These are phyloP conservation scores for Pyrgus malvae DNA, from an alignment of 2,888 invertebrate species.

Conservation along the genomic window DNA sequence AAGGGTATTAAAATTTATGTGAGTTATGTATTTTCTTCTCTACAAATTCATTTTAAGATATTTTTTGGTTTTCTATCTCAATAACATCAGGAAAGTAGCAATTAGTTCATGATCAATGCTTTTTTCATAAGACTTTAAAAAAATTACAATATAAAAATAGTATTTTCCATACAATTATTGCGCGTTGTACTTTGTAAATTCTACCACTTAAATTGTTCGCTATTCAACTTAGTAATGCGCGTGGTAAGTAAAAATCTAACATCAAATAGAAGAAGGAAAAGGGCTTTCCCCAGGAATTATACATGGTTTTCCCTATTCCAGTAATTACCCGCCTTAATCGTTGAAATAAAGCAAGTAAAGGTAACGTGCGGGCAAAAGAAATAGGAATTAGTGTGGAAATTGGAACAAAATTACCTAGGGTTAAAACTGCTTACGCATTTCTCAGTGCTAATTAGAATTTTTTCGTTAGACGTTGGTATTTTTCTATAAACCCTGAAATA, in stretches of 20 bases:
- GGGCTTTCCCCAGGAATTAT: neutral
- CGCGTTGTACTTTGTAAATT: too few relatives aligned
- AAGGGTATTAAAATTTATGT: too few relatives aligned
- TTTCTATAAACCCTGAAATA: constrained; percentile 8
- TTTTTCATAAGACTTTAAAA: too few relatives aligned
- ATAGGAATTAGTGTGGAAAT: constrained; percentile 14
- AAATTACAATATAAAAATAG: too few relatives aligned
- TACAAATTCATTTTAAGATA: too few relatives aligned
- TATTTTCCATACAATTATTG: too few relatives aligned
- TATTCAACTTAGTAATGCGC: neutral
- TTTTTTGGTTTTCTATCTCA: too few relatives aligned
- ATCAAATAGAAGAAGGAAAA: neutral
- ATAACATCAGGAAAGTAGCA: too few relatives aligned
- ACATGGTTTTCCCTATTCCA: constrained; percentile 13
- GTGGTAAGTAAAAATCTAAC: neutral
- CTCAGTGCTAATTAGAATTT: constrained; percentile 17
- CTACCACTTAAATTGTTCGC: too few relatives aligned
- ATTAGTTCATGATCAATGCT: too few relatives aligned
- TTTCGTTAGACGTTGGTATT: constrained; percentile 14
- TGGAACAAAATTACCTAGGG: constrained; percentile 19
- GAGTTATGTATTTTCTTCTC: too few relatives aligned
- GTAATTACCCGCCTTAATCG: constrained; percentile 15
- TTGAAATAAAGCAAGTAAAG: constrained; percentile 20
- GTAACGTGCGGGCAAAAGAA: constrained; percentile 7
- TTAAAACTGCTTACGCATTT: constrained; percentile 23